Evolutionary conservation across 1,140 invertebrate species (phyloP), one percentile per base, ranked within the genome.

Genomic region (Ceratina japonica): DNA sequence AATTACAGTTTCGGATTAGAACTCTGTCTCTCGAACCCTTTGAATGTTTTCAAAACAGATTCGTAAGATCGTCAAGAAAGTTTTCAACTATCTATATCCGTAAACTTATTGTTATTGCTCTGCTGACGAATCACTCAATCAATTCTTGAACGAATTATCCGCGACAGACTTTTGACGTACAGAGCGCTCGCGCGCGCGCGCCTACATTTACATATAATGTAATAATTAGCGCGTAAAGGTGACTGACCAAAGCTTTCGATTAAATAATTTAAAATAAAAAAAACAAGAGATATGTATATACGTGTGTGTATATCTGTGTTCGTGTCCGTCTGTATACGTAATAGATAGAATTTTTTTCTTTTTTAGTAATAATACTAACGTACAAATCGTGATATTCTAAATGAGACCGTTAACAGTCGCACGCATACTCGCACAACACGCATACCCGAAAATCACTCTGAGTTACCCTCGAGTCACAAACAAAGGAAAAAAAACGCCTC

Each of bases 351-450:
- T 80, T 69, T 56, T 7, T 0, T 44, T 44, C 10, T 44, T 44
- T 44, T 44, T 18, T 77, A 81, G 85, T 80, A 89, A 85, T 89
- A 89, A 89, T 87, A 89, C 86, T 90, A 89, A 81, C 77, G 84
- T 82, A 87, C 73, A 86, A 89, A 87, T 86, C 59, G 84, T 85
- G 83, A 85, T 82, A 84, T 83, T 79, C 52, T 52, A 58, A 72
- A 75, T 61, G 52, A 77, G 76, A 82, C 64, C 73, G 63, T 79
- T 68, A 78, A 79, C 63, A 64, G 66, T 58, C 44, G 27, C 52
- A 65, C n/a, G 18, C 64, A 58, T 49, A 15, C 44, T 18, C 52
- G n/a, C 51, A 27, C n/a, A 1, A 8, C 54, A 31, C 22, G 22
- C 22, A 15, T 71, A 62, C 37, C 52, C n/a, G 70, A 71, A 70